phyloP scores from a whole-genome alignment of 2,113 vertebrate species.

The Myotis yumanensis region DNA sequence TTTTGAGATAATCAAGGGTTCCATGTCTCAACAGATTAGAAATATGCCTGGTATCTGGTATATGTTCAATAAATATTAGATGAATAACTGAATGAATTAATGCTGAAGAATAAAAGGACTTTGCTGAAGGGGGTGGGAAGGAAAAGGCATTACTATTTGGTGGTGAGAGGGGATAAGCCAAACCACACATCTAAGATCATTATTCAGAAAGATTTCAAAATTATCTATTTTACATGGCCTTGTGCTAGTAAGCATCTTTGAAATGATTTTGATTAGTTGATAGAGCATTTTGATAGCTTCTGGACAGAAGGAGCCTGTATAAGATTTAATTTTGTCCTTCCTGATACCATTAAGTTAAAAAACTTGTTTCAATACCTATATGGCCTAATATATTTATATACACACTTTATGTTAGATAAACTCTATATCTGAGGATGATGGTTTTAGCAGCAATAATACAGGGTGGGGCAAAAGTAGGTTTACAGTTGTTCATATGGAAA shows the following conservation, averaged over 20 bases:
- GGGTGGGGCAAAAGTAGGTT: background rate
- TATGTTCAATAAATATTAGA: background rate
- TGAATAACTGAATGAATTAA: background rate
- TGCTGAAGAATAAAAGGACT: background rate
- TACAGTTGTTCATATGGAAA: background rate
- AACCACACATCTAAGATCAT: background rate
- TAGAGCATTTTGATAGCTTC: background rate
- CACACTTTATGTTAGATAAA: background rate
- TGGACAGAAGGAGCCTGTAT: background rate
- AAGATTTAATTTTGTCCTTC: background rate
- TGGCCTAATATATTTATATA: background rate
- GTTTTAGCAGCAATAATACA: background rate
- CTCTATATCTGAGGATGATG: background rate
- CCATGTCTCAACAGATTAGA: background rate
- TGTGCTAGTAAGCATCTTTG: background rate
- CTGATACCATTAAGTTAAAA: background rate
- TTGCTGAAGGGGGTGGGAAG: background rate
- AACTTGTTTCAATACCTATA: background rate
- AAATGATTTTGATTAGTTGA: background rate
- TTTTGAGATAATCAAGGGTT: background rate
- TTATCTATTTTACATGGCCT: background rate
- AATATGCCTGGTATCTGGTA: background rate
- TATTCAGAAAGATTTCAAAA: constrained; percentile 31
- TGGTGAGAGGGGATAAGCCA: background rate
- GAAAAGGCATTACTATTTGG: background rate